Evolutionary conservation across 2,797 vertebrate species (phyloP), one percentile per base, ranked within the genome.

Genomic region (Basileuterus tristriatus): DNA sequence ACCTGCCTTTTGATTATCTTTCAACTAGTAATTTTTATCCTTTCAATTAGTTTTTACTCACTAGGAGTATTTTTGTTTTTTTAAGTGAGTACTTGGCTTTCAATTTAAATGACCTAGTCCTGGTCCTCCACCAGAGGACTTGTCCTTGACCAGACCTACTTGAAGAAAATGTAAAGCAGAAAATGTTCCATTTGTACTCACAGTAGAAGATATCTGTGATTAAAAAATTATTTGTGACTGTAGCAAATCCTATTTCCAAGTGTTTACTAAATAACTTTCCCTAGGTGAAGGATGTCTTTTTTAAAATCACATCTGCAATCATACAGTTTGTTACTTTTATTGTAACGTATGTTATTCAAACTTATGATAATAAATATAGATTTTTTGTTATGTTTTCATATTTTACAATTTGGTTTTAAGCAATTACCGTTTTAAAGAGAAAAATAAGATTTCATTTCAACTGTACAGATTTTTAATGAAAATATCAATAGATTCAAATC

Each of bases 61-160:
- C 7, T 41, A 23, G 13, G 1, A 23, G 7, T 3, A 8, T 24
- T 44, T 62, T 37, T 18, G 1, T 0, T 16, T 64, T 82, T 74
- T 72, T 58, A 69, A 44, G 5, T 18, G 21, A 67, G 27, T 75
- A 36, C n/a, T 64, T 75, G 24, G 20, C 9, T 46, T 75, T 88
- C 20, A 55, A 4, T 78, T 86, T 44, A 75, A 63, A 65, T 50
- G 2, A 75, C 36, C 20, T 47, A 63, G 37, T 83, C 36, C 20
- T 52, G 60, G 37, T 83, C 37, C 49, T 30, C 12, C 50, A 52
- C 50, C 17, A 52, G 11, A 52, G 29, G 29, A 52, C 17, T 19
- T 30, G 29, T 30, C 50, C 44, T 72, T 55, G n/a, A 64, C 24
- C 53, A 64, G 37, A 91, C 8, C 8, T 75, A 56, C 41, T 9